Base-by-base conservation (phyloP, 2,797 vertebrate species). In the Hozukius guyotensis region DNA sequence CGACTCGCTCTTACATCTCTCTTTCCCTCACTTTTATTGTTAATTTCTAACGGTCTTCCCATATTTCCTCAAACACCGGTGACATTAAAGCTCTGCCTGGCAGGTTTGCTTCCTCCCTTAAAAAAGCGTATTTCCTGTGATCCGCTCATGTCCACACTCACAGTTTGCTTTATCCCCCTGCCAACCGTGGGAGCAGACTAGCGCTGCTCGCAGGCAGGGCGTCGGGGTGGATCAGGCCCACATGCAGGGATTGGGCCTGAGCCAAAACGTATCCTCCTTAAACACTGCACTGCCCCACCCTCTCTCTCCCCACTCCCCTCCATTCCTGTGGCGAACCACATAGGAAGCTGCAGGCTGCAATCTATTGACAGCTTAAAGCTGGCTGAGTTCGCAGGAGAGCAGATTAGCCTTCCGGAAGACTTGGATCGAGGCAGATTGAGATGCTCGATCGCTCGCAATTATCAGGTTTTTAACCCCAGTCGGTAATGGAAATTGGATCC, bases 241-340 rank as follows among this genome's bases (percentile, higher is more conserved):
- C 88, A 91, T 92, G 86, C 71, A 84, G 83, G 79, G 76, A 85
- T 86, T 92, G 91, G 88, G 76, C 65, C 81, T 70, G 56, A 42
- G 93, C 90, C 92, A 92, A 67, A 85, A 72, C 75, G 13, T 86
- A 79, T 91, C 80, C 85, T 89, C 74, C 82, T 88, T 89, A 75
- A 91, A 90, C 77, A 79, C 91, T 87, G 88, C 87, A 87, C 88
- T 86, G 86, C 91, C 83, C 81, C 87, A 69, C 91, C 92, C 91
- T 32, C 56, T 32, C 63, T 27, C 78, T 71, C 52, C 76, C 85
- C 83, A 75, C 82, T 83, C 88, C 82, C 78, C 81, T 68, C 69
- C 85, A 92, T 94, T 92, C 92, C 90, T 87, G 90, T 88, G 92
- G 93, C 63, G 63, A 87, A 77, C 86, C 88, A 77, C 85, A 72